Evolutionary conservation across 2,113 vertebrate genomes (phyloP).

Genomic region (Oceanites oceanicus): DNA sequence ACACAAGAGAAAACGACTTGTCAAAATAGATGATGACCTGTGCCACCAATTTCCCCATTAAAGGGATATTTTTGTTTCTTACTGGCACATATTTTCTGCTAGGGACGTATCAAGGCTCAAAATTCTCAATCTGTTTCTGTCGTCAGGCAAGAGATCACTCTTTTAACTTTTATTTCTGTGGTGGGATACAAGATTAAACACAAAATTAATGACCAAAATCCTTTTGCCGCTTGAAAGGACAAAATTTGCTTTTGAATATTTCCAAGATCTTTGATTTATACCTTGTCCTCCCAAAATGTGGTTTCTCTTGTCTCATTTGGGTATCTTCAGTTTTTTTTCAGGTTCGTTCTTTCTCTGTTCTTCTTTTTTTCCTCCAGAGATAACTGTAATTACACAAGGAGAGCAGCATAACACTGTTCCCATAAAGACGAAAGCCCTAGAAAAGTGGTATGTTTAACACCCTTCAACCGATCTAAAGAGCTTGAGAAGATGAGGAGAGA

Average conservation of each 20-base stretch:
- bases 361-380: not conserved
- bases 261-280: not conserved
- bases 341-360: not conserved
- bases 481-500: not conserved
- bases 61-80: not conserved
- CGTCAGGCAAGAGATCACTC: not conserved
- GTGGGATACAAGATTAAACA: not conserved
- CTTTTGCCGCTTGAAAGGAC: not conserved
- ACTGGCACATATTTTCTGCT: not conserved
- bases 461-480: not conserved
- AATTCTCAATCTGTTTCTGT: not conserved
- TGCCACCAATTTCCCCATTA: not conserved
- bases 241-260: not conserved
- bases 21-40: not conserved
- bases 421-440: not conserved
- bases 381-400: not conserved
- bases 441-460: not conserved
- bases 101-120: not conserved
- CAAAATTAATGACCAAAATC: not conserved
- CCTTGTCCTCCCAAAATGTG: not conserved
- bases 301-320: not conserved
- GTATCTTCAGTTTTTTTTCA: not conserved
- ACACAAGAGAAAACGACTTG: conserved; percentile 6
- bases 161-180: not conserved
- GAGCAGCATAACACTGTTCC: not conserved